Evolutionary conservation across 1,140 invertebrate species (phyloP), one percentile per base, ranked within the genome.

Genomic region (Octopus sinensis): DNA sequence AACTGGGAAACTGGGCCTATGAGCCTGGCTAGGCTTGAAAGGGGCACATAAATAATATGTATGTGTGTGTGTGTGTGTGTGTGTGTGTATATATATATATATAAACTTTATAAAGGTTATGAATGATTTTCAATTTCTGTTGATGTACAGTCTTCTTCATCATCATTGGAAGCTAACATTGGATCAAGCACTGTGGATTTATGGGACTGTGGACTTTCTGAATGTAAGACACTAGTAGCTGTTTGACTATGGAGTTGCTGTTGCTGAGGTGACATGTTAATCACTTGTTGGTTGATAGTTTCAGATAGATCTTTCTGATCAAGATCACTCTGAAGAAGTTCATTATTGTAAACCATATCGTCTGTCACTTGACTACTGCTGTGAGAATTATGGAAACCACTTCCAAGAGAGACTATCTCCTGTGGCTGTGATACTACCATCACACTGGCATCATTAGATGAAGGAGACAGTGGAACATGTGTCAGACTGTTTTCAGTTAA

Each of bases 381-480:
- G 23, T 73, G 83, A n/a, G 71, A 52, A 7, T 23, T 51, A 43
- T 83, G 84, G 76, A 73, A 81, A 51, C 54, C 75, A 3, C 9
- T 6, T n/a, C 68, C 13, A 53, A 84, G 79, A 23, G 78, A 75
- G 53, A 83, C 82, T 23, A 86, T 84, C 53, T 84, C 78, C 71
- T 84, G 84, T 53, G 85, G 85, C 68, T 86, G 86, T 17, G 86
- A 84, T 13, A 87, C 68, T 12, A 87, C 86, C 10, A 87, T 84
- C 43, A 87, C 85, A 83, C 84, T 87, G 75, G 84, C 79, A 30
- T 6, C 13, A 13, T 73, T 73, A 6, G 76, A 68, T 9, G 56
- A 80, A 71, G 4, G 56, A 71, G 68, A 68, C 9, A 80, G 23
- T 52, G 17, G n/a, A 51, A 52, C 53, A 13, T 51, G 0, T 6